Percentiles rank a stretch among this genome's conserved stretches.
These are phyloP conservation scores for Megathymus violae DNA, from an alignment of 1,140 invertebrate genomes.

Conservation along the genomic window DNA sequence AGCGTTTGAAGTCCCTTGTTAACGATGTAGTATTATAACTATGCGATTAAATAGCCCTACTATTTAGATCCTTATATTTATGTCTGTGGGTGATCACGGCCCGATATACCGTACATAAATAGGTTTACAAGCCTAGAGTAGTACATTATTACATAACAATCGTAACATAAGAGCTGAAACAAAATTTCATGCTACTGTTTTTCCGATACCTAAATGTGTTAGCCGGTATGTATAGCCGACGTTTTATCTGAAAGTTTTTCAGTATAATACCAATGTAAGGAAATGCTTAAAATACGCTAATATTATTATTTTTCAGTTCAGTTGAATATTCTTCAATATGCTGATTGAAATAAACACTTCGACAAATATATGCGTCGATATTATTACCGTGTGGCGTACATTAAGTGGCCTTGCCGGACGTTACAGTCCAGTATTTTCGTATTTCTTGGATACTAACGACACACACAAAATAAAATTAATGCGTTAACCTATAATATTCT, in stretches of 20 bases:
- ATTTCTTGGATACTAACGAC: neutral
- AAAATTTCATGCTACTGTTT: neutral
- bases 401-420: neutral
- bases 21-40: no score
- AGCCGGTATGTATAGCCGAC: no score
- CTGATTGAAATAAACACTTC: slow-evolving; percentile 8
- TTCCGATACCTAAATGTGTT: neutral
- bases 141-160: neutral
- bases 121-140: neutral
- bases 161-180: neutral
- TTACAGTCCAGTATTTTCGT: neutral
- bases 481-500: neutral
- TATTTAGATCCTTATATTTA: no score
- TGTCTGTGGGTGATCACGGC: no score
- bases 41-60: no score
- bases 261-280: neutral
- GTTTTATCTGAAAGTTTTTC: neutral
- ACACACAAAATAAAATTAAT: neutral
- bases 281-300: neutral
- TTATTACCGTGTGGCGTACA: neutral
- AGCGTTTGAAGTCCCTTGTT: no score
- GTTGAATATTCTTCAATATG: neutral
- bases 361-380: slow-evolving; percentile 15
- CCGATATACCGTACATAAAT: no score
- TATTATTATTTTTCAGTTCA: neutral